Percentiles rank a stretch among this genome's conserved stretches.
Conservation (phyloP, 2,797 vertebrate species). For the Enteromius unitaeniatus region DNA sequence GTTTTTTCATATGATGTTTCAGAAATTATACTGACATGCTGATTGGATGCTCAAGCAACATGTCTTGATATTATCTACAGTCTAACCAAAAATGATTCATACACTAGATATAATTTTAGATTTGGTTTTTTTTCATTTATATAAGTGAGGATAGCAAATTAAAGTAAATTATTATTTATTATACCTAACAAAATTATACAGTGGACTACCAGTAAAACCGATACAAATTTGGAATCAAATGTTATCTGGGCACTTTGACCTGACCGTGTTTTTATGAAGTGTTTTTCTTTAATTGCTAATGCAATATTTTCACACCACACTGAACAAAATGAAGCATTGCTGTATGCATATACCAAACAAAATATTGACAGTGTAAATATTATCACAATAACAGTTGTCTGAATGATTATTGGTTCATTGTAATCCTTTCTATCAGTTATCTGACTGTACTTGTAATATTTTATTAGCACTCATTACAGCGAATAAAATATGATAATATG, state of each 20-base stretch:
- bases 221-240: not conserved
- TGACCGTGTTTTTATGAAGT: not conserved
- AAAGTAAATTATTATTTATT: not conserved
- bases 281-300: not conserved
- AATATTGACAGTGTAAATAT: not conserved
- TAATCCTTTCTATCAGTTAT: not conserved
- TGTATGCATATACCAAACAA: not conserved
- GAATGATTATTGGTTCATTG: not conserved
- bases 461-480: not conserved
- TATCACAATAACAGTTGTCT: not conserved
- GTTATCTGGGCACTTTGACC: not conserved
- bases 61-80: not conserved
- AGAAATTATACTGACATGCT: not conserved
- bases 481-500: not conserved
- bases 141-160: not conserved
- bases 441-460: not conserved
- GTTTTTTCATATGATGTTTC: not conserved
- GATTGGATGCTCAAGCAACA: not conserved
- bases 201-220: not conserved
- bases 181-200: not conserved
- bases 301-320: not conserved
- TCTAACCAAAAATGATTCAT: not conserved
- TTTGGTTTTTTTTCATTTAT: not conserved
- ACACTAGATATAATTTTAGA: not conserved
- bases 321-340: not conserved